Evolutionary conservation across 2,113 vertebrate species (phyloP).

Genomic region (Hypomesus transpacificus): DNA sequence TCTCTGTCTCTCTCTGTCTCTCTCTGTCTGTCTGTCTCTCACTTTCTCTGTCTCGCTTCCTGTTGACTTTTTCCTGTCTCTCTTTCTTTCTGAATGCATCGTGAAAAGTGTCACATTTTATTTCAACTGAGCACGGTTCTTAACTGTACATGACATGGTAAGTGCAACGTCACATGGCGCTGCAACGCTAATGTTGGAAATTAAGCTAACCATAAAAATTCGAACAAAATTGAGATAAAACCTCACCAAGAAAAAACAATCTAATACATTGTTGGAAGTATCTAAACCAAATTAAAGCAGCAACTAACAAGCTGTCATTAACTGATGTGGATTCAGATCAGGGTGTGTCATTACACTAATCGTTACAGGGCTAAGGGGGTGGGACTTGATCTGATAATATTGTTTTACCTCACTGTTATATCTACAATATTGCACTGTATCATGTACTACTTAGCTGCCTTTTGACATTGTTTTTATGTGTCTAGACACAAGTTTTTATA

Average conservation of each 20-base stretch:
- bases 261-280: constrained; percentile 28
- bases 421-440: constrained; percentile 68
- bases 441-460: constrained; percentile 65
- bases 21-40: too few relatives aligned
- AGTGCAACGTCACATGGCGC: constrained; percentile 30
- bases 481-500: constrained; percentile 48
- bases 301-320: constrained; percentile 19
- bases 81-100: constrained; percentile 27
- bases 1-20: too few relatives aligned
- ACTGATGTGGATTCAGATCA: constrained; percentile 23
- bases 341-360: constrained; percentile 31
- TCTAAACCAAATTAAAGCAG: constrained; percentile 39
- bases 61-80: constrained; percentile 4
- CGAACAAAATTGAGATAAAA: constrained; percentile 31
- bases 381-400: constrained; percentile 53
- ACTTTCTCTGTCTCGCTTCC: too few relatives aligned
- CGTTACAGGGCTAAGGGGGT: constrained; percentile 39
- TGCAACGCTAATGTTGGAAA: constrained; percentile 32
- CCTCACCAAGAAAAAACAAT: constrained; percentile 23
- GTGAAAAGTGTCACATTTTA: constrained; percentile 35
- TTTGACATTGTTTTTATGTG: constrained; percentile 52
- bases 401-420: constrained; percentile 71
- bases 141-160: constrained; percentile 16
- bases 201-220: constrained; percentile 17
- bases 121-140: constrained; percentile 40